Base-by-base conservation (phyloP, 2,888 invertebrate species). In the Furcula furcula region DNA sequence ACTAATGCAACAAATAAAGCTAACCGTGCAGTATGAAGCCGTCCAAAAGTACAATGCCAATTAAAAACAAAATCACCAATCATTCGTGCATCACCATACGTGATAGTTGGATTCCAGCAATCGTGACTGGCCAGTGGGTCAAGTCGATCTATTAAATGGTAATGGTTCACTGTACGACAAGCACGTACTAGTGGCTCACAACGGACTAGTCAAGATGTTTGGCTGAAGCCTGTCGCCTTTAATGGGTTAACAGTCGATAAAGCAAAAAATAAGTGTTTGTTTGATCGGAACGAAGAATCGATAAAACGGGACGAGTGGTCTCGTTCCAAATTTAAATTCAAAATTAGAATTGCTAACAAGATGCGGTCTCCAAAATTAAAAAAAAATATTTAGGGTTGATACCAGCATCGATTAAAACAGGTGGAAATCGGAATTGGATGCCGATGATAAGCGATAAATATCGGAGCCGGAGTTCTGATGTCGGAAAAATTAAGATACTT, bases 111-210 rank as follows among this genome's bases (percentile, higher is more conserved):
- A 42, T 40, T 31, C 40, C 29, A 50, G 48, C 42, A 43, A 42
- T 78, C 82, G 80, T 83, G 82, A 83, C 79, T 74, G 55, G 67
- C 41, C 66, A 79, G 71, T 82, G 59, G 82, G 84, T 82, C 82
- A 79, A 74, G 65, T 62, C 62, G 64, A 60, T 67, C 70, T 74
- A 75, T 77, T 76, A 75, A 73, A 73, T 67, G 57, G 61, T 69
- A 74, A 70, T 72, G 56, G 58, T 60, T 65, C 62, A 59, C 62
- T 48, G 55, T 51, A 60, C 56, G 48, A 57, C 53, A 65, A 59
- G 61, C 59, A 68, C 58, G 55, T 60, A 63, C 55, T 51, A 34
- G 18, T 49, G 31, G 43, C 47, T n/a, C n/a, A 52, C 55, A 50
- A 54, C 55, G 49, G 41, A 57, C 47, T 46, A 55, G 44, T 47